Evolutionary conservation across 2,797 vertebrate species (phyloP).

Genomic region (Dendrocincla tyrannina): DNA sequence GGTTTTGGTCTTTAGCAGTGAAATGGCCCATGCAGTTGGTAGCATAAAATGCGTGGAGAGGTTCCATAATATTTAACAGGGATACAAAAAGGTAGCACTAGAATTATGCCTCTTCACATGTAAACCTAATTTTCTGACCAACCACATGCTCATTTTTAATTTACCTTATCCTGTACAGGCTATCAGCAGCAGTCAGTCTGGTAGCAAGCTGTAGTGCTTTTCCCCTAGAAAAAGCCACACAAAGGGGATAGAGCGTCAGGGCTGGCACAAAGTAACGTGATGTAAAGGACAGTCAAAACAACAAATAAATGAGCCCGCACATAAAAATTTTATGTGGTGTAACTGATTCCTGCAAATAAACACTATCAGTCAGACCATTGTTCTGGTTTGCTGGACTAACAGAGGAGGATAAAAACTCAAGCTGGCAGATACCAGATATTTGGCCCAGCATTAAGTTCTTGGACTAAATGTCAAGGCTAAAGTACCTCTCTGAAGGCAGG

Average conservation of each 20-base stretch:
- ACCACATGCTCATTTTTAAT: neutral
- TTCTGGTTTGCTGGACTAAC: neutral
- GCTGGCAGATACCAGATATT: neutral
- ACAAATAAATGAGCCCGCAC: neutral
- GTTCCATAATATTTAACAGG: neutral
- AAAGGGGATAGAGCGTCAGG: neutral
- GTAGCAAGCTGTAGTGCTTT: neutral
- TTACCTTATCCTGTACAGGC: neutral
- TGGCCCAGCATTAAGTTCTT: neutral
- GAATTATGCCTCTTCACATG: neutral
- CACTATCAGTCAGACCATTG: neutral
- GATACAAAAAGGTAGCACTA: neutral
- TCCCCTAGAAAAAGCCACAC: neutral
- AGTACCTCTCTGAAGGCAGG: neutral
- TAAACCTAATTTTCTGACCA: slow-evolving; percentile 1
- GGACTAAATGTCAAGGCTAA: neutral
- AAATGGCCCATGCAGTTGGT: neutral
- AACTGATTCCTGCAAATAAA: neutral
- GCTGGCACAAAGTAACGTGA: neutral
- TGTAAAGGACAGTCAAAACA: neutral
- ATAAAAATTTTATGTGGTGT: neutral
- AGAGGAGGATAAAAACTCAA: neutral
- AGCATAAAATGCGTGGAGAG: neutral
- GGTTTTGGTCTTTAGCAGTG: neutral
- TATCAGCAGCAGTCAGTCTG: neutral